Evolutionary conservation across 92 coral and sea anemone species (phyloP).

Genomic region (Umimayanthus chanpuru): DNA sequence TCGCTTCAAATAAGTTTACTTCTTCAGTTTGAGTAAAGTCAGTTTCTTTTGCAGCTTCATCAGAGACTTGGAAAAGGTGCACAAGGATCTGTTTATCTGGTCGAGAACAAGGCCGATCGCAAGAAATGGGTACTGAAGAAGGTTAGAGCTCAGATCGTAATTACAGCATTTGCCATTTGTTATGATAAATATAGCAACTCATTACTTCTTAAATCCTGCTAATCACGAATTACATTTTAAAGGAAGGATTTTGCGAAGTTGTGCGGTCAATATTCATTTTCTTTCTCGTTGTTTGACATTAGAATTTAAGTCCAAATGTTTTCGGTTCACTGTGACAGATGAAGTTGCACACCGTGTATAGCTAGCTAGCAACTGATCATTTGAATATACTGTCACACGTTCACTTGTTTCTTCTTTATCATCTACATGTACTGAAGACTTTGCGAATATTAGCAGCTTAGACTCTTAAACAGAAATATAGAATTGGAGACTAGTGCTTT

Average conservation of each 20-base stretch:
- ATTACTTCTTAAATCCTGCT: not conserved
- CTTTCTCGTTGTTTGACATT: not conserved
- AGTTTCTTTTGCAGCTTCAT: conserved; percentile 69
- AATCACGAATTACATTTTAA: not conserved
- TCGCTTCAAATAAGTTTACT: not conserved
- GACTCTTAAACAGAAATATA: not conserved
- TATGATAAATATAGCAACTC: not conserved
- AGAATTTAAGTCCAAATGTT: not conserved
- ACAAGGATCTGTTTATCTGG: conserved; percentile 92
- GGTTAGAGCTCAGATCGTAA: conserved; percentile 55
- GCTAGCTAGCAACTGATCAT: not conserved
- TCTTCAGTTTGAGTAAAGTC: not conserved
- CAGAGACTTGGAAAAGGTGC: conserved; percentile 98
- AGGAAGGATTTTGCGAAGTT: not conserved
- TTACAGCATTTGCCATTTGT: not conserved
- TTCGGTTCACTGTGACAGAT: not conserved
- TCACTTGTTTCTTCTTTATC: not conserved
- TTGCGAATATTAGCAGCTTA: not conserved
- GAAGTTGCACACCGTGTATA: not conserved
- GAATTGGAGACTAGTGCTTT: not conserved
- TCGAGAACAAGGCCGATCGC: conserved; percentile 85
- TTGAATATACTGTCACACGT: conserved; percentile 21
- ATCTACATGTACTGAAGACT: not conserved
- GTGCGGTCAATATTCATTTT: not conserved
- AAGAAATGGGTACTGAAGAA: conserved; percentile 87